Evolutionary conservation across 1,140 invertebrate species (phyloP).

Genomic region (Gonioctena quinquepunctata): DNA sequence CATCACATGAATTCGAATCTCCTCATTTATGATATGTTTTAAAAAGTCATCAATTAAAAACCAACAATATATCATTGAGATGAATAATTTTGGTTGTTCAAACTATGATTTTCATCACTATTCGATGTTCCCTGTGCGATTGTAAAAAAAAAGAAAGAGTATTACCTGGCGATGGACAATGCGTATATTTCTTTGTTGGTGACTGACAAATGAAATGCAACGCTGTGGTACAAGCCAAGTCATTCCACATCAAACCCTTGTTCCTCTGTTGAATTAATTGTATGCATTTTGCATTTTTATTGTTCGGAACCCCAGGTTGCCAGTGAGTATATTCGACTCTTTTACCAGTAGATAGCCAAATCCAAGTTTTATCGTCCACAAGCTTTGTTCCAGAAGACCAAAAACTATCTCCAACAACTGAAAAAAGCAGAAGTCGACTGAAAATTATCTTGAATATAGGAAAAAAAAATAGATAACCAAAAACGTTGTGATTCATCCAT

Average conservation of each 20-base stretch:
- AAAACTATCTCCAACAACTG: neutral
- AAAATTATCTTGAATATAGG: too few species aligned
- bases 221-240: neutral
- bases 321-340: neutral
- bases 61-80: too few species aligned
- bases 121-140: too few species aligned
- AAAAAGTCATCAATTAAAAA: too few species aligned
- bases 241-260: conserved; percentile 6
- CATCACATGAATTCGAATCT: too few species aligned
- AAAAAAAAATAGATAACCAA: too few species aligned
- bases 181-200: neutral
- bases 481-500: too few species aligned
- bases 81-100: too few species aligned
- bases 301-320: neutral
- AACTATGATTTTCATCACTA: too few species aligned
- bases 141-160: too few species aligned
- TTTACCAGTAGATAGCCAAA: neutral
- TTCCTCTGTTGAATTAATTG: neutral
- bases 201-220: neutral
- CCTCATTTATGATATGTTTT: too few species aligned
- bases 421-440: too few species aligned
- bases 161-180: neutral
- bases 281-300: neutral
- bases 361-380: neutral
- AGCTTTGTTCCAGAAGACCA: conserved; percentile 2